Conservation (phyloP, 2,113 vertebrate genomes). For the Kryptolebias marmoratus region DNA sequence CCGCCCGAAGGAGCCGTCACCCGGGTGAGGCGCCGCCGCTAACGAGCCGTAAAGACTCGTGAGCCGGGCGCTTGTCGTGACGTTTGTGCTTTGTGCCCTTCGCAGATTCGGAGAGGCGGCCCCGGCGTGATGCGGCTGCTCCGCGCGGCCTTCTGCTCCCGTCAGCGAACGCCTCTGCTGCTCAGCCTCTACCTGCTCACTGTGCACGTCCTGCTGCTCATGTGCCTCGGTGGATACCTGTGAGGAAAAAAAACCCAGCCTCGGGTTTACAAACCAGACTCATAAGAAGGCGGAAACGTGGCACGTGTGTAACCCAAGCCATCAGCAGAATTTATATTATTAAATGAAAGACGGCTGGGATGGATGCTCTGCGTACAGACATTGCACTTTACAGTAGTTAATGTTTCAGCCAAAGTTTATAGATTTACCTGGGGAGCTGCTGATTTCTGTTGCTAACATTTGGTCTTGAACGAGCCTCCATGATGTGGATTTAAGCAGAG, state of each 20-base stretch:
- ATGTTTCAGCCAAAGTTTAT: slow-evolving; percentile 68
- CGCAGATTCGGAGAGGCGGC: slow-evolving; percentile 79
- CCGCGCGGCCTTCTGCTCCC: slow-evolving; percentile 82
- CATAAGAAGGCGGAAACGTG: neutral
- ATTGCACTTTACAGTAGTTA: slow-evolving; percentile 67
- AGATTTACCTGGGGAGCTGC: slow-evolving; percentile 14
- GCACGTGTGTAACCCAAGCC: slow-evolving; percentile 36
- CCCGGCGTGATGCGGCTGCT: slow-evolving; percentile 82
- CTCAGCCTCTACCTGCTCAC: slow-evolving; percentile 85
- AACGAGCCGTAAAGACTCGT: neutral
- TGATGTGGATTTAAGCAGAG: slow-evolving; percentile 5
- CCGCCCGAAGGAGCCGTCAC: slow-evolving; percentile 77
- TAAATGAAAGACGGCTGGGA: slow-evolving; percentile 10
- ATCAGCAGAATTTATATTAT: slow-evolving; percentile 33
- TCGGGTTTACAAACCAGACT: too few species aligned
- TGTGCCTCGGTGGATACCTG: slow-evolving; percentile 90
- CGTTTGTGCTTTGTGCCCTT: neutral
- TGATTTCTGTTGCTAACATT: slow-evolving; percentile 31
- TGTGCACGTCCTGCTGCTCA: slow-evolving; percentile 87
- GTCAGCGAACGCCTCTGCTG: slow-evolving; percentile 86
- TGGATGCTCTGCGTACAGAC: slow-evolving; percentile 14
- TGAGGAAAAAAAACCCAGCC: slow-evolving; percentile 65
- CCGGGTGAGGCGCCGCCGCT: slow-evolving; percentile 79
- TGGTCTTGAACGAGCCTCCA: neutral
- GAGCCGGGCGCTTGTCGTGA: slow-evolving; percentile 12